These are phyloP conservation scores for Cyclina sinensis DNA, from an alignment of 1,140 invertebrate species.

Conservation along the genomic window DNA sequence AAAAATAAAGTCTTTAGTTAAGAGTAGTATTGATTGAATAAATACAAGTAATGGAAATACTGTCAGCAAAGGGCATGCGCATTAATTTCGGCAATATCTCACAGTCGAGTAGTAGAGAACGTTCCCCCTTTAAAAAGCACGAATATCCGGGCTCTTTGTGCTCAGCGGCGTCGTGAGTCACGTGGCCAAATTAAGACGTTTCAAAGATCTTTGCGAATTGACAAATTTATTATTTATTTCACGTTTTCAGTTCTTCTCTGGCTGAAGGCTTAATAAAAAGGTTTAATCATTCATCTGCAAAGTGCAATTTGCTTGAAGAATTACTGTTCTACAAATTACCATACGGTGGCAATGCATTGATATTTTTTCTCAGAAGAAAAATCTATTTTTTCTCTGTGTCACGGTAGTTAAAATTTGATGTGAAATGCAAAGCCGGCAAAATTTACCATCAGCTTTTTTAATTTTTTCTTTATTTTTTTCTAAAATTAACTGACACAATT, in stretches of 20 bases:
- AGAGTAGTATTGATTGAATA: neutral
- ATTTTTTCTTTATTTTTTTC: too few relatives aligned
- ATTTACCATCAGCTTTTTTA: too few relatives aligned
- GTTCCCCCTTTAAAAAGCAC: neutral
- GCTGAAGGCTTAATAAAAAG: neutral
- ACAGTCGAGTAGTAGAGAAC: neutral
- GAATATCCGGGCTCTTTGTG: slow-evolving; percentile 60
- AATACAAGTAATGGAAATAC: neutral
- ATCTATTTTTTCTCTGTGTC: too few relatives aligned
- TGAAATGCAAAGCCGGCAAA: too few relatives aligned
- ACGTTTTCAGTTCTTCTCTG: neutral
- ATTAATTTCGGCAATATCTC: slow-evolving; percentile 27
- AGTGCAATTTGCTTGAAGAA: too few relatives aligned
- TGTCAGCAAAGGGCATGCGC: neutral
- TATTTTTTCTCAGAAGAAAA: too few relatives aligned
- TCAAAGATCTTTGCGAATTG: slow-evolving; percentile 3
- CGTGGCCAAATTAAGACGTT: slow-evolving; percentile 47
- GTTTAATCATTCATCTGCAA: neutral
- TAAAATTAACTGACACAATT: too few relatives aligned
- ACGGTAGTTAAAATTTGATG: too few relatives aligned
- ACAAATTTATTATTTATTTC: slow-evolving; percentile 38
- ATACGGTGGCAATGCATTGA: too few relatives aligned
- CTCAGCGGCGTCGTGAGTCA: slow-evolving; percentile 43
- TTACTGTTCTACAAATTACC: too few relatives aligned
- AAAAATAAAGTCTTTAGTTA: neutral